Evolutionary conservation across 2,113 vertebrate genomes (phyloP).

Genomic region (Sitta europaea): DNA sequence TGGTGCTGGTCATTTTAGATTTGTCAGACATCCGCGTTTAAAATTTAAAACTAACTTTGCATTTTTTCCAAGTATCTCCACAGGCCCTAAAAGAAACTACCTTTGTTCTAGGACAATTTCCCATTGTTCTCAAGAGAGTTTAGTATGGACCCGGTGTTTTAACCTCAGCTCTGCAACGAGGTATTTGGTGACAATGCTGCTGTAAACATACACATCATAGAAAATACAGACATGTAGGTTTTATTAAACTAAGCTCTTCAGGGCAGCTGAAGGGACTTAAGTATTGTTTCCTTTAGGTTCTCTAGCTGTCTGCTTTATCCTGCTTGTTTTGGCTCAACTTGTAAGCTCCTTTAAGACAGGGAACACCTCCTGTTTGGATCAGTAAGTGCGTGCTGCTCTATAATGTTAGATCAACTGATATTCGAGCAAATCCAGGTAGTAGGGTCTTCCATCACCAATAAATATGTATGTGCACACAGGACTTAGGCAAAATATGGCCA

Average conservation of each 20-base stretch:
- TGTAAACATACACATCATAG: neutral
- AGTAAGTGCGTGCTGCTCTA: neutral
- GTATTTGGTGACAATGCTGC: neutral
- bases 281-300: neutral
- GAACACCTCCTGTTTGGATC: neutral
- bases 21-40: neutral
- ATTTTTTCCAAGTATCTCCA: neutral
- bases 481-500: accelerated
- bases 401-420: neutral
- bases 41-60: neutral
- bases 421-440: neutral
- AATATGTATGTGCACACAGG: neutral
- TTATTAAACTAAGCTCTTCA: neutral
- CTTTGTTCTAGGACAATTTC: neutral
- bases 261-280: neutral
- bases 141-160: neutral
- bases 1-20: neutral
- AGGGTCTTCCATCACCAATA: neutral
- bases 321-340: neutral
- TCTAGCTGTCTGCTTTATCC: neutral
- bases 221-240: neutral
- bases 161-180: neutral
- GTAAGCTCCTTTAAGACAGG: neutral
- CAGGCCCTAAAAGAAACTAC: neutral
- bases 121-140: neutral